Conservation (phyloP, 2,888 invertebrate genomes). For the Drosophila stalkeri region DNA sequence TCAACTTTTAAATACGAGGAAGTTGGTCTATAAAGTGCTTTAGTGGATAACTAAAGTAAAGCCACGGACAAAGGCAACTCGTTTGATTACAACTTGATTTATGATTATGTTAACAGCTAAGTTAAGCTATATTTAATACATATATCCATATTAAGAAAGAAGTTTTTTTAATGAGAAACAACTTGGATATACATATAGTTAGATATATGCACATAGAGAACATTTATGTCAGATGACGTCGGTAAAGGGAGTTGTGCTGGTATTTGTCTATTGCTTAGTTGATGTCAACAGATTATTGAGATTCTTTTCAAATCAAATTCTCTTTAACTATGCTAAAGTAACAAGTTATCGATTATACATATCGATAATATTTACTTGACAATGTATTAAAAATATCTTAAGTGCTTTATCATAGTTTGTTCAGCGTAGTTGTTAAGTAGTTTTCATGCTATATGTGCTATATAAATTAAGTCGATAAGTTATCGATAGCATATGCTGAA, state of each 20-base stretch:
- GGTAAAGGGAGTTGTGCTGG: background rate
- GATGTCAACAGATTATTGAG: too few species aligned
- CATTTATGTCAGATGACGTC: background rate
- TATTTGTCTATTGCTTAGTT: too few species aligned
- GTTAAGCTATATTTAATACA: background rate
- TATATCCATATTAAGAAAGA: slow-evolving; percentile 7
- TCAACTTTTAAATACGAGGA: slow-evolving; percentile 35
- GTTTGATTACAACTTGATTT: slow-evolving; percentile 11
- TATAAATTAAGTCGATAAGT: background rate
- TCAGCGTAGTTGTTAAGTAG: background rate
- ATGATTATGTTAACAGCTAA: slow-evolving; percentile 10
- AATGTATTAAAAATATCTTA: background rate
- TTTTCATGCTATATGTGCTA: too few species aligned
- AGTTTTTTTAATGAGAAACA: background rate
- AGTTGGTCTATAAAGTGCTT: slow-evolving; percentile 16
- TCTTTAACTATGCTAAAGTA: background rate
- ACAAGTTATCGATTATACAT: background rate
- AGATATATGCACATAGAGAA: background rate
- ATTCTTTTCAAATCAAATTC: background rate
- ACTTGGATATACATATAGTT: background rate
- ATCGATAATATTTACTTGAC: background rate
- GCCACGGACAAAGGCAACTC: background rate
- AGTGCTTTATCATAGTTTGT: background rate
- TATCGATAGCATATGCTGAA: slow-evolving; percentile 1
- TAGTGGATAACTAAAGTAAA: background rate